Percentiles rank a stretch among this genome's conserved stretches.
Conservation (phyloP, 2,888 invertebrate species). For the Netelia inedita region DNA sequence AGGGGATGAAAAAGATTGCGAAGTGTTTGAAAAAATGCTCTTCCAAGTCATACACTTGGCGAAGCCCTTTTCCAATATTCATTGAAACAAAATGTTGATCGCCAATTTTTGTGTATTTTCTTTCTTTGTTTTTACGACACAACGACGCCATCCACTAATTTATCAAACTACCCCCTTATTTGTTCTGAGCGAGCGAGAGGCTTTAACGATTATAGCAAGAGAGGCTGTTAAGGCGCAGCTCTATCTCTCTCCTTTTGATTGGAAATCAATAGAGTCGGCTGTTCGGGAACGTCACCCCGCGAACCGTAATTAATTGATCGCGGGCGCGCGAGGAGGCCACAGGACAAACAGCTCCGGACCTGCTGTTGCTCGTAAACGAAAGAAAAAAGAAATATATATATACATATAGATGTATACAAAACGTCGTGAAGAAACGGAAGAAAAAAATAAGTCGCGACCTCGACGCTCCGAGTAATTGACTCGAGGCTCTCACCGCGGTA, state of each 20-base stretch:
- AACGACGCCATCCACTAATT: background rate
- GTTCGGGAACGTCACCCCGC: constrained; percentile 30
- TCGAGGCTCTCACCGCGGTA: constrained; percentile 2
- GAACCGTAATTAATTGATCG: constrained; percentile 62
- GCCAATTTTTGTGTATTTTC: background rate
- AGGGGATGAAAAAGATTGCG: constrained; percentile 28
- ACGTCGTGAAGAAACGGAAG: background rate
- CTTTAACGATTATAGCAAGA: background rate
- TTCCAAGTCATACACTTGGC: background rate
- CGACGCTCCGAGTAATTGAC: constrained; percentile 46
- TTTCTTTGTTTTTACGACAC: constrained; percentile 1
- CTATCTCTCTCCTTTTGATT: constrained; percentile 46
- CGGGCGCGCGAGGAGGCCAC: constrained; percentile 1
- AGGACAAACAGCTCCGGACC: constrained; percentile 49
- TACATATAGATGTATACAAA: constrained; percentile 10
- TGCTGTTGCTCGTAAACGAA: constrained; percentile 26
- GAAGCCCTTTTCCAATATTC: constrained; percentile 44
- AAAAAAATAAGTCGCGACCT: constrained; percentile 41
- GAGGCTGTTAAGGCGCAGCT: constrained; percentile 35
- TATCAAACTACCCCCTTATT: background rate
- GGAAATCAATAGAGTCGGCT: constrained; percentile 59
- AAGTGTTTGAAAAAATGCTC: constrained; percentile 1
- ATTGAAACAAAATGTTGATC: constrained; percentile 15
- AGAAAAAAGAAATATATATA: background rate
- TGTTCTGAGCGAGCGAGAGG: background rate